Conservation (phyloP, 2,797 vertebrate species). For the Pseudomugil tenellus region DNA sequence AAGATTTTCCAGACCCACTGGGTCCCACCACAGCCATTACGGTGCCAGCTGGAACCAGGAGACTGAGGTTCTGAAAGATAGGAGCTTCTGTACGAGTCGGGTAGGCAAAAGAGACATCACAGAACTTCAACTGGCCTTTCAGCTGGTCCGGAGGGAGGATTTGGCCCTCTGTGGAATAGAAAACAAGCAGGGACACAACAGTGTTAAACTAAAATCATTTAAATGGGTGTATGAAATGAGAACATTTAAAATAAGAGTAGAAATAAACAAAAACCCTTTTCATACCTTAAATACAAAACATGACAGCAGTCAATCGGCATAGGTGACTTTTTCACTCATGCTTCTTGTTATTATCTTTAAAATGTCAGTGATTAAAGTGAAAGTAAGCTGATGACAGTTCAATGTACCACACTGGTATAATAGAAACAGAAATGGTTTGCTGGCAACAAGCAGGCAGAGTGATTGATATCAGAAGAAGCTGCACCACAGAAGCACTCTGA, state of each 20-base stretch:
- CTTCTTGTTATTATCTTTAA: too few relatives aligned
- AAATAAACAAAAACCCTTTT: too few relatives aligned
- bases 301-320: too few relatives aligned
- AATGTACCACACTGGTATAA: too few relatives aligned
- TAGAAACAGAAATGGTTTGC: too few relatives aligned
- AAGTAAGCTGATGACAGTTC: too few relatives aligned
- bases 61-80: constrained; percentile 89
- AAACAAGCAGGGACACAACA: neutral
- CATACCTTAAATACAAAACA: too few relatives aligned
- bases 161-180: constrained; percentile 83
- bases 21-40: constrained; percentile 93
- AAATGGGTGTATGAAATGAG: neutral
- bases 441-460: too few relatives aligned
- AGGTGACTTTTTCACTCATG: too few relatives aligned
- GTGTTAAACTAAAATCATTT: neutral
- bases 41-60: constrained; percentile 90
- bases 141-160: constrained; percentile 83
- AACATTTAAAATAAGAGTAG: neutral
- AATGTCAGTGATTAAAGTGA: too few relatives aligned
- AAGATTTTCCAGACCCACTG: constrained; percentile 95
- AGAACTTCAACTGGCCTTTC: constrained; percentile 90
- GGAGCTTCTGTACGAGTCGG: constrained; percentile 88
- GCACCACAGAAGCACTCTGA: too few relatives aligned
- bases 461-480: too few relatives aligned
- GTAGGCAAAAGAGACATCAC: constrained; percentile 88